Conservation (phyloP, 2,797 vertebrate species). For the Phalloptychus januarius region DNA sequence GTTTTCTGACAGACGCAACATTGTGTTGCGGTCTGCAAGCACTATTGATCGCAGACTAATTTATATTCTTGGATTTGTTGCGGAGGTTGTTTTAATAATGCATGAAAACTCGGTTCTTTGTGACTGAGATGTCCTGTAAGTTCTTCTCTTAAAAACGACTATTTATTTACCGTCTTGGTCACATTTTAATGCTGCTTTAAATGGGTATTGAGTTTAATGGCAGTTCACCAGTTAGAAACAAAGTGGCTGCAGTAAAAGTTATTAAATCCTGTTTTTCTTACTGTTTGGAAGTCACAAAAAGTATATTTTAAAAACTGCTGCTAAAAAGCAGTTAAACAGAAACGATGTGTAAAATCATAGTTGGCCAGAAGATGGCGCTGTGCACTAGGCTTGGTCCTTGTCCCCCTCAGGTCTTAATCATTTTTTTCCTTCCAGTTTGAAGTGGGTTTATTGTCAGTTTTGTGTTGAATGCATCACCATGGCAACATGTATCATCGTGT, state of each 20-base stretch:
- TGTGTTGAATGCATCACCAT: background rate
- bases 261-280: background rate
- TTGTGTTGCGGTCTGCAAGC: background rate
- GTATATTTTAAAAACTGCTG: no score
- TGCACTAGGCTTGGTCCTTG: background rate
- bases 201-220: background rate
- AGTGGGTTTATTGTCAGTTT: background rate
- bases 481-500: slow-evolving; percentile 6
- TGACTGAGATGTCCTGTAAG: background rate
- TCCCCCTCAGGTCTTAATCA: background rate
- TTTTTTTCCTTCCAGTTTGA: background rate
- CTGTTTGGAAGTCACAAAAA: background rate
- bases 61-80: background rate
- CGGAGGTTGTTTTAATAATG: background rate
- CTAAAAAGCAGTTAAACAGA: no score
- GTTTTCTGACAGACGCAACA: background rate
- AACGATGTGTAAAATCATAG: background rate
- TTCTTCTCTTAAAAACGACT: background rate
- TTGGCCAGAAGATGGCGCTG: slow-evolving; percentile 28
- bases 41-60: background rate
- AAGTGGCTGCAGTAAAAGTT: background rate
- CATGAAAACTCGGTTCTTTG: background rate
- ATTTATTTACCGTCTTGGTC: background rate
- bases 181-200: background rate
- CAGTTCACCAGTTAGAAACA: background rate